These are phyloP conservation scores for Malthinus flaveolus DNA, from an alignment of 2,888 invertebrate species.

Conservation along the genomic window DNA sequence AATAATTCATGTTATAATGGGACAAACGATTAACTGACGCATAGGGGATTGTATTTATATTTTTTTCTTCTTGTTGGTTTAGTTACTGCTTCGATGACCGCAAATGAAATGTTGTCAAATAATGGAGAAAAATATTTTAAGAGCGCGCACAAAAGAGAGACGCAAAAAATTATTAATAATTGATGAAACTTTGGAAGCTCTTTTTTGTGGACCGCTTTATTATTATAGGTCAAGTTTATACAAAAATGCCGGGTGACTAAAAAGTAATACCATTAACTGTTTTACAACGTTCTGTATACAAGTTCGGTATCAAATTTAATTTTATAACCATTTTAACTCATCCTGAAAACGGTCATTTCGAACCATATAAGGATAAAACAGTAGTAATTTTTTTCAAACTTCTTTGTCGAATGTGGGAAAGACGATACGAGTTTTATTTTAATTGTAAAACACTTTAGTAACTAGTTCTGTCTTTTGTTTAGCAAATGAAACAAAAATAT, in stretches of 20 bases:
- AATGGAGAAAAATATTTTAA: background rate
- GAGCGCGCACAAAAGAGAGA: background rate
- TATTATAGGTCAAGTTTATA: conserved; percentile 20
- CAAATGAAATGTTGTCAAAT: conserved; percentile 22
- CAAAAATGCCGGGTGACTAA: conserved; percentile 43
- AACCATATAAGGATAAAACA: conserved; percentile 38
- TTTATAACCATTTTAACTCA: conserved; percentile 45
- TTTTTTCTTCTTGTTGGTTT: conserved; percentile 17
- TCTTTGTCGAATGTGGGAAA: conserved; percentile 38
- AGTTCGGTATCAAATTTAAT: conserved; percentile 44
- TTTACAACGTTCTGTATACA: conserved; percentile 42
- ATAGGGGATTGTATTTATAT: conserved; percentile 29
- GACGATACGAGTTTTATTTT: conserved; percentile 25
- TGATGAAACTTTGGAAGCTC: conserved; percentile 2
- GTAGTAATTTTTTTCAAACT: conserved; percentile 33
- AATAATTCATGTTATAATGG: conserved; percentile 40
- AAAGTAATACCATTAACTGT: conserved; percentile 50
- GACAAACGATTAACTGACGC: conserved; percentile 40
- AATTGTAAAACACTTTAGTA: conserved; percentile 19
- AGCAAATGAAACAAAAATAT: too few relatives aligned
- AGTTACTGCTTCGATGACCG: conserved; percentile 23
- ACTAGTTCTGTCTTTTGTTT: too few relatives aligned
- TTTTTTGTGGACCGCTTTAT: conserved; percentile 9
- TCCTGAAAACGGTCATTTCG: conserved; percentile 35
- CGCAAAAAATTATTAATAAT: background rate